phyloP scores from a whole-genome alignment of 2,797 vertebrate genomes.

The Sternotherus odoratus region DNA sequence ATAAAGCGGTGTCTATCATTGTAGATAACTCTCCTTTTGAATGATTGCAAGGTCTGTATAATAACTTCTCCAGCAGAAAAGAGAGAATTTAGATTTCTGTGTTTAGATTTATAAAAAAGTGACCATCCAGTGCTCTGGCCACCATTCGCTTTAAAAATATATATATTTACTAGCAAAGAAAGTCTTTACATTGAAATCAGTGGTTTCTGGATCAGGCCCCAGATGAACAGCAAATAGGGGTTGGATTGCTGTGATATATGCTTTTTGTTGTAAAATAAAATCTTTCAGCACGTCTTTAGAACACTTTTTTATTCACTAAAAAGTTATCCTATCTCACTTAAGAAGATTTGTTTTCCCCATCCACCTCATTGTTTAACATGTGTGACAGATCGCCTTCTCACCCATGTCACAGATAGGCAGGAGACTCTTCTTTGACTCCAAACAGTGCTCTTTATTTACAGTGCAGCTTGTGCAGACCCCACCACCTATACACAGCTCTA shows the following conservation, averaged over 20 bases:
- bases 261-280: conserved; percentile 11
- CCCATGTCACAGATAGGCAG: no score
- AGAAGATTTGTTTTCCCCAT: background rate
- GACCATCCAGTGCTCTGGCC: background rate
- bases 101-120: background rate
- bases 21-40: conserved; percentile 15
- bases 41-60: background rate
- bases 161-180: background rate
- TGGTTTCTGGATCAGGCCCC: background rate
- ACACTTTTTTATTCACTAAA: background rate
- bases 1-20: background rate
- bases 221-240: background rate
- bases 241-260: background rate
- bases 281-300: background rate
- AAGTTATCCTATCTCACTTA: background rate
- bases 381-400: no score
- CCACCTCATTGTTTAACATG: background rate
- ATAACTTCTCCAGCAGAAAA: conserved; percentile 15
- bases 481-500: no score
- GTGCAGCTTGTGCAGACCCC: no score
- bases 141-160: background rate
- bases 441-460: no score
- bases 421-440: no score
- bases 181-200: background rate
- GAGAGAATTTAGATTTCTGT: background rate